phyloP scores from a whole-genome alignment of 2,113 vertebrate species.

The Crotophaga sulcirostris region DNA sequence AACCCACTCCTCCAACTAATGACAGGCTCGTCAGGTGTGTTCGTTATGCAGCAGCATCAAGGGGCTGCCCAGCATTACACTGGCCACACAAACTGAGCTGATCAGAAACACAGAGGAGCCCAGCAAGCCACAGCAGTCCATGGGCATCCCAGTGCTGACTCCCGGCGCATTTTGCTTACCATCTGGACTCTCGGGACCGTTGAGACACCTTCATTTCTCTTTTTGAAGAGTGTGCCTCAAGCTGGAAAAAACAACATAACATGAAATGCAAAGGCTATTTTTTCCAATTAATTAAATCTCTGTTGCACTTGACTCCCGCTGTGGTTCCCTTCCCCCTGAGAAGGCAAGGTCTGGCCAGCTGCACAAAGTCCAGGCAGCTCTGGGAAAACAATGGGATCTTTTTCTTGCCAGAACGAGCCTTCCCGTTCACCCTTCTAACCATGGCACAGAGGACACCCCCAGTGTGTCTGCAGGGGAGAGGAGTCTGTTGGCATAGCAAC shows the following conservation, averaged over 20 bases:
- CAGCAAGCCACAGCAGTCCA: background rate
- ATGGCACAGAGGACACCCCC: constrained; percentile 46
- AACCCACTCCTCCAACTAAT: background rate
- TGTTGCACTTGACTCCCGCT: constrained; percentile 54
- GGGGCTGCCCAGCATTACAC: constrained; percentile 2
- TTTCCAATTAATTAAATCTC: constrained; percentile 47
- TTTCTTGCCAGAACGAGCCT: constrained; percentile 48
- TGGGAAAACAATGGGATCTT: constrained; percentile 58
- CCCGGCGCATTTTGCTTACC: constrained; percentile 48
- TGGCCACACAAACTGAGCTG: background rate
- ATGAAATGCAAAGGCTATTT: constrained; percentile 51
- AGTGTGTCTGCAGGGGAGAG: constrained; percentile 49
- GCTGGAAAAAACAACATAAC: constrained; percentile 67
- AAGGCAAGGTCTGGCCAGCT: constrained; percentile 43
- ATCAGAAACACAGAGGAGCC: background rate
- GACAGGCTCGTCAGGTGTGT: background rate
- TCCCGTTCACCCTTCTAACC: constrained; percentile 54
- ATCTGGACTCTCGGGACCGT: constrained; percentile 48
- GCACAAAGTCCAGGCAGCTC: constrained; percentile 45
- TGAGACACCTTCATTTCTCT: constrained; percentile 72
- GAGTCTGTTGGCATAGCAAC: constrained; percentile 72
- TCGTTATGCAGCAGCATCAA: background rate
- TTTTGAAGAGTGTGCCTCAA: constrained; percentile 45
- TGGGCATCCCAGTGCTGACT: background rate
- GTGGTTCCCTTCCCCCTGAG: constrained; percentile 28